phyloP scores from a whole-genome alignment of 2,888 invertebrate genomes.

The Diaprepes abbreviatus region DNA sequence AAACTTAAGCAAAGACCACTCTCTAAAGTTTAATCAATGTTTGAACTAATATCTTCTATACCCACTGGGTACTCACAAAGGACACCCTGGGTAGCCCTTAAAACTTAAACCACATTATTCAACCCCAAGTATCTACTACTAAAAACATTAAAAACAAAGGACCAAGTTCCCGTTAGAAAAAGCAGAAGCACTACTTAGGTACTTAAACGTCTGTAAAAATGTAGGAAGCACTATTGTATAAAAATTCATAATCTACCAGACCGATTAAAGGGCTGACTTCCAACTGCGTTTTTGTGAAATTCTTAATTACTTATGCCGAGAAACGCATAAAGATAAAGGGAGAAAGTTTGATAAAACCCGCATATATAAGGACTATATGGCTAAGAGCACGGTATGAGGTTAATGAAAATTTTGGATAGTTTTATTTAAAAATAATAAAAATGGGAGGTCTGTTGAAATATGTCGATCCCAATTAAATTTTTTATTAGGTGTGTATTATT shows the following conservation, averaged over 20 bases:
- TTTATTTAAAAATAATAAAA: background rate
- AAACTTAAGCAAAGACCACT: too few species aligned
- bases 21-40: too few species aligned
- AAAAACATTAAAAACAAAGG: conserved; percentile 9
- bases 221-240: background rate
- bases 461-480: conserved; percentile 18
- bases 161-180: background rate
- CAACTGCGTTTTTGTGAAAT: conserved; percentile 35
- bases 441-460: conserved; percentile 6
- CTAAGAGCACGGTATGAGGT: conserved; percentile 20
- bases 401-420: conserved; percentile 24
- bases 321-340: conserved; percentile 21
- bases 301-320: conserved; percentile 26
- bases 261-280: conserved; percentile 20
- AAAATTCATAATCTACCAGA: conserved; percentile 23
- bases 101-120: background rate
- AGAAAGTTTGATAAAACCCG: background rate
- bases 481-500: conserved; percentile 3
- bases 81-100: background rate
- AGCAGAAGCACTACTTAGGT: conserved; percentile 20
- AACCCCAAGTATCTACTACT: conserved; percentile 3
- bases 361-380: background rate
- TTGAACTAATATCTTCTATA: background rate
- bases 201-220: conserved; percentile 29
- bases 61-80: background rate